Evolutionary conservation across 2,888 invertebrate species (phyloP).

Genomic region (Acleris cristana): DNA sequence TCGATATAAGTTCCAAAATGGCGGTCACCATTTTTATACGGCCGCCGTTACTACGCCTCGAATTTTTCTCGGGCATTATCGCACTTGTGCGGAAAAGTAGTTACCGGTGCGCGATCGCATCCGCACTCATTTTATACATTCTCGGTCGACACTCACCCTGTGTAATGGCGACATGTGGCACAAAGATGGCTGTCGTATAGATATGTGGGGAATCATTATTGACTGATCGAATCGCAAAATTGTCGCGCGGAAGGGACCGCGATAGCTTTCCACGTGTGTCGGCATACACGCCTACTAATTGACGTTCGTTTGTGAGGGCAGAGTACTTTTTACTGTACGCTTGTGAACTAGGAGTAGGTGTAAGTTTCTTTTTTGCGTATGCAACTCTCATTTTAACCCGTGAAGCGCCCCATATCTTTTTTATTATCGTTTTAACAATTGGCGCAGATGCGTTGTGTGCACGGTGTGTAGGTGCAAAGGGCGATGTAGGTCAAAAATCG

Average conservation of each 20-base stretch:
- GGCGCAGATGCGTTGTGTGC: too few species aligned
- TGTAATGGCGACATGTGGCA: constrained; percentile 36
- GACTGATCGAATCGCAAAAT: constrained; percentile 63
- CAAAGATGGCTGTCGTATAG: constrained; percentile 37
- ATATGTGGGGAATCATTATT: constrained; percentile 61
- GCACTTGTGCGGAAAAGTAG: constrained; percentile 74
- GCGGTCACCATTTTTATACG: constrained; percentile 52
- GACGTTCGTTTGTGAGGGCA: constrained; percentile 47
- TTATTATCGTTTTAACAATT: too few species aligned
- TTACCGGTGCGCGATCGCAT: constrained; percentile 79
- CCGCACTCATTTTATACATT: constrained; percentile 66
- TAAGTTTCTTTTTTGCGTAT: too few species aligned
- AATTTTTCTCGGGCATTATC: constrained; percentile 72
- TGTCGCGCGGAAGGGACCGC: constrained; percentile 54
- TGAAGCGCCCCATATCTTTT: too few species aligned
- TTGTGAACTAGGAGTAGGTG: too few species aligned
- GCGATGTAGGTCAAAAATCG: too few species aligned
- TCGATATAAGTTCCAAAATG: constrained; percentile 52
- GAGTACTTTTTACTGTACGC: not conserved
- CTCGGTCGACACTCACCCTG: constrained; percentile 53
- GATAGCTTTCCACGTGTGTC: constrained; percentile 47
- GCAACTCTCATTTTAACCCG: too few species aligned
- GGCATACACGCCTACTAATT: constrained; percentile 46
- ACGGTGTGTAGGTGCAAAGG: too few species aligned
- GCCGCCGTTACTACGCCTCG: constrained; percentile 51